Evolutionary conservation across 2,113 vertebrate species (phyloP), one percentile per base, ranked within the genome.

Genomic region (Spilogale gracilis): DNA sequence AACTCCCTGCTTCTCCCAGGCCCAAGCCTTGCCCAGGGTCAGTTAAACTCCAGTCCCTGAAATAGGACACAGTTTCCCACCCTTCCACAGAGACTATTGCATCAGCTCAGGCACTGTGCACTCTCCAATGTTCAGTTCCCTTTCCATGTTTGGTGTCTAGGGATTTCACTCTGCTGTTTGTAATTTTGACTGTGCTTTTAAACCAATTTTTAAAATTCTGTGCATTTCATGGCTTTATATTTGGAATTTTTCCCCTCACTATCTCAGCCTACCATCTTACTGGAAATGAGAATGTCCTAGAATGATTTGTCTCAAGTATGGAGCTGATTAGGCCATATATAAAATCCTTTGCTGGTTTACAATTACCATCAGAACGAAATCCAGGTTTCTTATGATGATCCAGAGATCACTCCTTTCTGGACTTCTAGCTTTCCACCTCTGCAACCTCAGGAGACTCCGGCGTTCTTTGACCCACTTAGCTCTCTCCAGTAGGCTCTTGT

Each of bases 341-440:
- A 50, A 93, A 89, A 89, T 69, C 11, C 52, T 92, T 63, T 25
- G n/a, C 8, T 67, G n/a, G 23, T 93, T 91, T 88, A 95, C 16
- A 54, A 13, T 80, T 74, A 45, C 48, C 9, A 25, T 54, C 17
- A 43, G 76, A 92, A 85, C 67, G 80, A 91, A 71, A 60, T 54
- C 43, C 27, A 32, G 13, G 30, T 21, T 89, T 96, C 82, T 89
- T 11, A 17, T 3, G 32, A 65, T 60, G 27, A 79, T 1, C 2
- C 8, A 18, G 50, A 65, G n/a, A n/a, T 56, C 32, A 90, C 74
- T 50, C 32, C 67, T 54, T 52, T 52, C 69, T 25, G 14, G 14
- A 9, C 61, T 92, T 50, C 71, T 45, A 18, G 60, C 74, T 78
- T n/a, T 82, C 17, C 32, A 13, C 38, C 25, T 50, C 45, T 65